Evolutionary conservation across 2,888 invertebrate genomes (phyloP).

Genomic region (Yponomeuta plumbellus): DNA sequence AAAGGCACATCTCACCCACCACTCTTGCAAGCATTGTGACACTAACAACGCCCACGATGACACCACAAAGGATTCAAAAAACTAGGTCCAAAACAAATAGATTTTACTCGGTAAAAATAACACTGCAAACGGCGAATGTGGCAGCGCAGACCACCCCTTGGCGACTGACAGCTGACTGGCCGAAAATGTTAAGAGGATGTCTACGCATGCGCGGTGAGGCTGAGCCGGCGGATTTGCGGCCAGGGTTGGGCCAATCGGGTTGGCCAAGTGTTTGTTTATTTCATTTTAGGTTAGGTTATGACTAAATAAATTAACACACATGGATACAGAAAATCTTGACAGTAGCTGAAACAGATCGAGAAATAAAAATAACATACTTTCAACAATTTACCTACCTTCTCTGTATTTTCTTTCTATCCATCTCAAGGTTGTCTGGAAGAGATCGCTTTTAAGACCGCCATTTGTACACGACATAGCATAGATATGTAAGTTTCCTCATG

Average conservation of each 20-base stretch:
- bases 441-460: too few relatives aligned
- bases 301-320: background rate
- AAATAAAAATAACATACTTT: too few relatives aligned
- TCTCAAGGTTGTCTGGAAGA: too few relatives aligned
- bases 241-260: background rate
- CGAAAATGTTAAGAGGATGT: background rate
- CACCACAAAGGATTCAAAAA: constrained; percentile 3
- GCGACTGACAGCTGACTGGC: constrained; percentile 12
- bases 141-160: constrained; percentile 10
- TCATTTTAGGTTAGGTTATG: background rate
- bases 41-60: background rate
- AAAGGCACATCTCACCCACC: background rate
- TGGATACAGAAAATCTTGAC: background rate
- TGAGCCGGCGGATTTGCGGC: background rate
- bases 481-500: too few relatives aligned
- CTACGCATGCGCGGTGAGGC: constrained; percentile 3
- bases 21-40: background rate
- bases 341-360: too few relatives aligned
- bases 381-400: too few relatives aligned
- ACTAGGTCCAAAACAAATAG: constrained; percentile 2
- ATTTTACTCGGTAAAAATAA: background rate
- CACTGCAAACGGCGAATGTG: background rate
- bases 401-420: too few relatives aligned
- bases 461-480: too few relatives aligned
- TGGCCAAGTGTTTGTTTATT: background rate